These are phyloP conservation scores for Tillus elongatus DNA, from an alignment of 2,888 invertebrate genomes.

Conservation along the genomic window DNA sequence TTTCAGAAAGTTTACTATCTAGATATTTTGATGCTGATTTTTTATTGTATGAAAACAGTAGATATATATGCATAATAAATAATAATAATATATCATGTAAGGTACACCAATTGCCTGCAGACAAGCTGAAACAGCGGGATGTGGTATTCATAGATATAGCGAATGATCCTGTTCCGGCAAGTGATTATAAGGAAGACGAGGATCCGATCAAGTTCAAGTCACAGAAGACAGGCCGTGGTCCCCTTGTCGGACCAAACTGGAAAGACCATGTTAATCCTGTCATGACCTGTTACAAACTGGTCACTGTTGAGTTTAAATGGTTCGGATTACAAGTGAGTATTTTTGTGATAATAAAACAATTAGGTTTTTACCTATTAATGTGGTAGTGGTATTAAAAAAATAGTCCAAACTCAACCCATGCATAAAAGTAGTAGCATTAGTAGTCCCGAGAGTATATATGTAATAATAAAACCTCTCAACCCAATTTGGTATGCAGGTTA, in stretches of 20 bases:
- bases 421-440: too few species aligned
- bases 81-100: too few species aligned
- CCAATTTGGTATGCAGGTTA: too few species aligned
- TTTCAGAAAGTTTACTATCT: too few species aligned
- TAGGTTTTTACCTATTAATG: too few species aligned
- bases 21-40: too few species aligned
- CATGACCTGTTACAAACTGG: slow-evolving; percentile 98
- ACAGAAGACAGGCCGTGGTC: slow-evolving; percentile 87
- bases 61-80: too few species aligned
- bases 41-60: too few species aligned
- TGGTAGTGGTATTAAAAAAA: too few species aligned
- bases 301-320: slow-evolving; percentile 98
- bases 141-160: slow-evolving; percentile 93
- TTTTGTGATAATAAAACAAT: too few species aligned
- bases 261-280: slow-evolving; percentile 69
- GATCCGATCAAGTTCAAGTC: slow-evolving; percentile 86
- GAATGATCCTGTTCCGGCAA: slow-evolving; percentile 68
- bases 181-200: slow-evolving; percentile 83
- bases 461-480: too few species aligned
- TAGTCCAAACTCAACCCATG: too few species aligned
- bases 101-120: slow-evolving; percentile 88
- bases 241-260: slow-evolving; percentile 73
- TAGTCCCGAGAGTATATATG: background rate
- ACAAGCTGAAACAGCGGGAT: slow-evolving; percentile 81
- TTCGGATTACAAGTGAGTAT: slow-evolving; percentile 72